Evolutionary conservation across 2,888 invertebrate species (phyloP), one percentile per base, ranked within the genome.

Genomic region (Xestia ashworthii): DNA sequence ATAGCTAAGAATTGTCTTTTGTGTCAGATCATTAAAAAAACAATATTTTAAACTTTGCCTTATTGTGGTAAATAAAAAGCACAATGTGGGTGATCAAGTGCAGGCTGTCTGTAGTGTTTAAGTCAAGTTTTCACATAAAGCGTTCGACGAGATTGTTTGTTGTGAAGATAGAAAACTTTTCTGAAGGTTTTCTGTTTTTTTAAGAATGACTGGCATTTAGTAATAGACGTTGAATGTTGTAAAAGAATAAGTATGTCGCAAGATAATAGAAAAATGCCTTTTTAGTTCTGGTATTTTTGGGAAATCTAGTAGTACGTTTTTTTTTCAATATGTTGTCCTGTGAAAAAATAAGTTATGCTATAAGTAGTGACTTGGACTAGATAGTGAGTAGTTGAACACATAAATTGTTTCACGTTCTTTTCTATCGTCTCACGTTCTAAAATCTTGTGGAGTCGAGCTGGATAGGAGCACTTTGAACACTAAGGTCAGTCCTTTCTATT

Each of bases 101-200:
- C 12, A n/a, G 38, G 46, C 46, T 32, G 32, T 32, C 32, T 32
- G 19, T 19, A 58, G 46, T 48, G 75, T 48, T 74, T 58, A 46
- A 32, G 46, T 32, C 19, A 74, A 74, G 46, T 74, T 74, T 55
- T 46, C 55, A 74, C 74, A 46, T 73, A 55, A 73, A 44, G 19
- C 32, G 8, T 44, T 22, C 22, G 55, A n/a, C 44, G 74, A 46
- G 55, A 55, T 73, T 74, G 44, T 73, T 55, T 73, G 53, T 55
- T 50, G 62, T 53, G 25, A 16, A 44, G 8, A 44, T 19, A n/a
- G n/a, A 14, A 25, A 73, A 16, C 12, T 53, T 44, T 22, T 9
- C 55, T 9, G 3, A 6, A 53, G 22, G 22, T 53, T 25, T 41
- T 41, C 41, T n/a, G 19, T 14, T n/a, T 69, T 5, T 32, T 71